Base-by-base conservation (phyloP, 2,113 vertebrate species). In the Neotoma lepida region DNA sequence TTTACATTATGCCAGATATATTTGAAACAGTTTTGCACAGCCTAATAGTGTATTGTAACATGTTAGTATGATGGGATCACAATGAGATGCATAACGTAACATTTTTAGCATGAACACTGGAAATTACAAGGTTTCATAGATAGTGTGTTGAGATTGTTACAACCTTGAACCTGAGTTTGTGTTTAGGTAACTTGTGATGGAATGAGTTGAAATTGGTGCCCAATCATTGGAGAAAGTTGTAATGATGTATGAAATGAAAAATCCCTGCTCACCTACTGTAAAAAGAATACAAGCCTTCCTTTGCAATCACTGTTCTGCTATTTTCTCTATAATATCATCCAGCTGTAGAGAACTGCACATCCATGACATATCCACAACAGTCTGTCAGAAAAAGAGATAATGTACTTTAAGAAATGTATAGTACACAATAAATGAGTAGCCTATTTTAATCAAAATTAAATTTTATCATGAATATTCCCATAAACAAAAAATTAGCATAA, bases 231-330 rank as follows among this genome's bases (percentile, higher is more conserved):
- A 95, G 95, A 96, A 94, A 95, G 54, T 41, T 49, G 49, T 91
- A 97, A 97, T 88, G 93, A 94, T 96, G 92, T 88, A 93, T 89
- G 92, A 95, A 97, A 97, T 97, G 94, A 94, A 94, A 96, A 94
- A 51, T 78, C 30, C 88, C 63, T 88, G 61, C n/a, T 82, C 3
- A 35, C 33, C 41, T 39, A 68, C 24, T 63, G 64, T 80, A 91
- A 56, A 77, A 66, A 80, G 51, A 92, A 87, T 58, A 17, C 33
- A 93, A 92, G 76, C 18, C 33, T 64, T 93, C 33, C 61, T 87
- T 71, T 90, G 49, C 54, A 93, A 70, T 90, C 85, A 95, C 15
- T 56, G 49, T 30, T 84, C 0, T 90, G 46, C 35, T 93, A 89
- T 94, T 90, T 94, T 66, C 71, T 91, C 54, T 63, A 78, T 91